Conservation (phyloP, 2,888 invertebrate genomes). For the Hirtodrosophila trivittata region DNA sequence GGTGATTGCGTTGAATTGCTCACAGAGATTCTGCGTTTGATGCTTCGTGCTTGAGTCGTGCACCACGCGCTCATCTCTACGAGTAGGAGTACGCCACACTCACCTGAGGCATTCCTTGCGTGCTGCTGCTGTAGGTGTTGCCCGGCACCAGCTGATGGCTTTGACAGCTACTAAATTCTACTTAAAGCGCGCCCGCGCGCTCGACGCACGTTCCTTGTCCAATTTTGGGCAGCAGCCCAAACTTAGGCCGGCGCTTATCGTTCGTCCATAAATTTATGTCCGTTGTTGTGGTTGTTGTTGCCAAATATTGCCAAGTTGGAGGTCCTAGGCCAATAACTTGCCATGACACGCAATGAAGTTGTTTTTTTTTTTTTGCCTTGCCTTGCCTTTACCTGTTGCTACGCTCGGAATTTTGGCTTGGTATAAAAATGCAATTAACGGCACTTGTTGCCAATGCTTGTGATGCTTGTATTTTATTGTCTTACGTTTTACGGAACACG, state of each 20-base stretch:
- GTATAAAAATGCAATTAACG: conserved; percentile 59
- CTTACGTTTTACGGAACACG: conserved; percentile 4
- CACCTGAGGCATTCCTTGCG: conserved; percentile 66
- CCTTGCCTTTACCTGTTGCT: conserved; percentile 12
- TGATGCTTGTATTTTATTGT: conserved; percentile 2
- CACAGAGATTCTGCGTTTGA: too few species aligned
- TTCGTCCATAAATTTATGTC: conserved; percentile 69
- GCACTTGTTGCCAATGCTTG: conserved; percentile 45
- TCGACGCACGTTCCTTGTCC: conserved; percentile 74
- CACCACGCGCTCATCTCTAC: not conserved
- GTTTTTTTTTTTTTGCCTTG: conserved; percentile 61
- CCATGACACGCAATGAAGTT: conserved; percentile 75
- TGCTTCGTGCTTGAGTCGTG: not conserved
- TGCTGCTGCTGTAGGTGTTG: conserved; percentile 70
- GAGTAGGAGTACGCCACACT: conserved; percentile 9
- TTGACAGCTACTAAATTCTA: conserved; percentile 78
- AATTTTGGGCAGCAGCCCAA: conserved; percentile 65
- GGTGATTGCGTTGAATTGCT: too few species aligned
- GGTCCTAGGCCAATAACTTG: conserved; percentile 70
- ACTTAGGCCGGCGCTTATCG: conserved; percentile 69
- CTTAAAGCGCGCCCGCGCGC: conserved; percentile 47
- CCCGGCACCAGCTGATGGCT: conserved; percentile 75
- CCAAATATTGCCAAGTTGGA: conserved; percentile 64
- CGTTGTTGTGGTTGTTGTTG: conserved; percentile 39
- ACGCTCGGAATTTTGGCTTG: conserved; percentile 37